Percentiles rank a stretch among this genome's conserved stretches.
Conservation (phyloP, 2,113 vertebrate genomes). For the Limnothrissa miodon region DNA sequence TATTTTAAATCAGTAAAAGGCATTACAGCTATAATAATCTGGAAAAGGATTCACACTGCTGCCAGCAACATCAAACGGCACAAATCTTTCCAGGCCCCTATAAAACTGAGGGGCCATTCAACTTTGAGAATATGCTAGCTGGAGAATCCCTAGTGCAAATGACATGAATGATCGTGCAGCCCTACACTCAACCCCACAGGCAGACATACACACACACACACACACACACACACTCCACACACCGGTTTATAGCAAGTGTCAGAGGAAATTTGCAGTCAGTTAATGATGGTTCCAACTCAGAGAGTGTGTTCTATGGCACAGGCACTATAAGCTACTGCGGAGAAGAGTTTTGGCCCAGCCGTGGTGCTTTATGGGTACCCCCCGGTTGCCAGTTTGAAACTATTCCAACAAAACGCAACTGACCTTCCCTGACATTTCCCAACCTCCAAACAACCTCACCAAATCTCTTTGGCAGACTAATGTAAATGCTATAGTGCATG, state of each 20-base stretch:
- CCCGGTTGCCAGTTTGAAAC: background rate
- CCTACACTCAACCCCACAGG: background rate
- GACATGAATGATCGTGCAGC: background rate
- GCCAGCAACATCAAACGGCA: background rate
- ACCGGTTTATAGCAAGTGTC: background rate
- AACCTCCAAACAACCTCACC: background rate
- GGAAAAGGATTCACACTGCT: background rate
- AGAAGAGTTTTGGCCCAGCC: background rate
- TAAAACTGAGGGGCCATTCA: background rate
- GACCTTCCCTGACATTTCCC: background rate
- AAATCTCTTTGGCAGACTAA: background rate
- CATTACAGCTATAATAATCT: background rate
- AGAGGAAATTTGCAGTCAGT: conserved; percentile 7
- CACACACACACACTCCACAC: too few relatives aligned
- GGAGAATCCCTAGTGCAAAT: background rate
- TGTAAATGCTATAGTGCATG: background rate
- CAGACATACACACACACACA: too few relatives aligned
- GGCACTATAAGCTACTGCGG: background rate
- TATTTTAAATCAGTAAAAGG: too few relatives aligned
- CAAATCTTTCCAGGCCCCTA: background rate
- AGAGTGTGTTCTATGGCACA: background rate
- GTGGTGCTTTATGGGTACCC: background rate
- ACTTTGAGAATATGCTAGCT: background rate
- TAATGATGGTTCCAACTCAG: background rate
- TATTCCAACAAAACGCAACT: background rate